phyloP scores from a whole-genome alignment of 2,888 invertebrate genomes.

The Caenorhabditis angaria region DNA sequence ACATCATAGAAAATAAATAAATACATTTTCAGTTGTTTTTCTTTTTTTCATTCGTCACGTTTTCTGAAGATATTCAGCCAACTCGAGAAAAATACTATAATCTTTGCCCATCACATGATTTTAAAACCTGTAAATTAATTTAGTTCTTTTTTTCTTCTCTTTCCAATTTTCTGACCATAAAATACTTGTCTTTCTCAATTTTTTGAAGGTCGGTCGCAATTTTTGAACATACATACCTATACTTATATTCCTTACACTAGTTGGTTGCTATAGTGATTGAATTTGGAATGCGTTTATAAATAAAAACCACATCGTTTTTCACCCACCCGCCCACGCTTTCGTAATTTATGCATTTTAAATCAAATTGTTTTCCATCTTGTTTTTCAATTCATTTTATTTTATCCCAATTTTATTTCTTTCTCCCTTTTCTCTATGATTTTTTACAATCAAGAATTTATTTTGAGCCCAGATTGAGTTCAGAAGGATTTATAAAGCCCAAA shows the following conservation, averaged over 20 bases:
- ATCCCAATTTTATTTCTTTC: too few relatives aligned
- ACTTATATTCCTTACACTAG: too few relatives aligned
- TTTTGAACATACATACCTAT: background rate
- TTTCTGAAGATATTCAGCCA: too few relatives aligned
- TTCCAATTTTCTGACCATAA: background rate
- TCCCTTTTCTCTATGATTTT: too few relatives aligned
- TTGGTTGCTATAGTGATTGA: background rate
- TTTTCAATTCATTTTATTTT: too few relatives aligned
- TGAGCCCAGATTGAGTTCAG: too few relatives aligned
- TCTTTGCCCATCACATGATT: constrained; percentile 4
- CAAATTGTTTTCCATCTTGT: too few relatives aligned
- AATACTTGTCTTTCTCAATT: background rate
- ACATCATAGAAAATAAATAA: background rate
- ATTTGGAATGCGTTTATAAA: too few relatives aligned
- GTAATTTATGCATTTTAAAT: background rate
- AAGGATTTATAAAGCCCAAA: too few relatives aligned
- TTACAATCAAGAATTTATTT: too few relatives aligned
- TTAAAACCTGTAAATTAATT: background rate
- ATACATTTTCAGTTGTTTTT: background rate
- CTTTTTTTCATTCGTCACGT: background rate
- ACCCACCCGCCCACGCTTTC: background rate
- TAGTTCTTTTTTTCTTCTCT: background rate
- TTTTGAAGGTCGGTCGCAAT: background rate
- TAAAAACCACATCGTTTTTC: background rate
- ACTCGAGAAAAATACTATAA: too few relatives aligned